Conservation (phyloP, 2,797 vertebrate genomes). For the Cynodonichthys magdalenae region DNA sequence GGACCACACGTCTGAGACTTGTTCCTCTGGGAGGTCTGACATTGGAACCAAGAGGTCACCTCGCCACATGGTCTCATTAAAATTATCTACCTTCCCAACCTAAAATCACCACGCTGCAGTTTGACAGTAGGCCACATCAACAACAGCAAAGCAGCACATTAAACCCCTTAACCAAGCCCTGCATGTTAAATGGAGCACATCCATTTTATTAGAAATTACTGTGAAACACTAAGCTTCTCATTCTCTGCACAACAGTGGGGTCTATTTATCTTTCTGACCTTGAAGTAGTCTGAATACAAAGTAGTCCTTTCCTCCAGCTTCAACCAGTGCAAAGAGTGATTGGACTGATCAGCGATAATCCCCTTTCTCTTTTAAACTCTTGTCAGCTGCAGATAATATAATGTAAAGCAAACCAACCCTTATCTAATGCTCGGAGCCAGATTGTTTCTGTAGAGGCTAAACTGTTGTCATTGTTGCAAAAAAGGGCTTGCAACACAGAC, state of each 20-base stretch:
- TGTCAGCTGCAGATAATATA: constrained; percentile 20
- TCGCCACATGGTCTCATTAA: constrained; percentile 54
- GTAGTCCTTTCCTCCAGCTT: constrained; percentile 17
- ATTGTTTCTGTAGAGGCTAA: constrained; percentile 18
- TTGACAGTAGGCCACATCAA: constrained; percentile 48
- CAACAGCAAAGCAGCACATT: constrained; percentile 34
- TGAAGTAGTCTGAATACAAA: constrained; percentile 61
- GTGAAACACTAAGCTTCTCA: constrained; percentile 51
- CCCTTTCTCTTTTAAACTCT: constrained; percentile 35
- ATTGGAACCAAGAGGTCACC: constrained; percentile 48
- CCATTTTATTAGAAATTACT: constrained; percentile 59
- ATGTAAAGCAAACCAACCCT: constrained; percentile 29
- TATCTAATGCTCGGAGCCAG: constrained; percentile 26
- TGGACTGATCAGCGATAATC: constrained; percentile 60
- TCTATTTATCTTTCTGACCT: constrained; percentile 64
- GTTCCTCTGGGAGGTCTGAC: constrained; percentile 46
- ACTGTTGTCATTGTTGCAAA: not conserved
- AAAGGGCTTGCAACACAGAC: not conserved
- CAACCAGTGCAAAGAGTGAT: constrained; percentile 20
- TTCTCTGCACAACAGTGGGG: constrained; percentile 45
- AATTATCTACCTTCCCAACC: constrained; percentile 55
- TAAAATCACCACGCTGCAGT: constrained; percentile 33
- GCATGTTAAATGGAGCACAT: constrained; percentile 64
- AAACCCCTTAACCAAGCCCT: constrained; percentile 42
- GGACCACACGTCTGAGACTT: constrained; percentile 48